A percentile compares a stretch with the other conserved stretches of the same genome.
Conservation (phyloP, 1,140 invertebrate species). For the Drosophila sturtevanti region DNA sequence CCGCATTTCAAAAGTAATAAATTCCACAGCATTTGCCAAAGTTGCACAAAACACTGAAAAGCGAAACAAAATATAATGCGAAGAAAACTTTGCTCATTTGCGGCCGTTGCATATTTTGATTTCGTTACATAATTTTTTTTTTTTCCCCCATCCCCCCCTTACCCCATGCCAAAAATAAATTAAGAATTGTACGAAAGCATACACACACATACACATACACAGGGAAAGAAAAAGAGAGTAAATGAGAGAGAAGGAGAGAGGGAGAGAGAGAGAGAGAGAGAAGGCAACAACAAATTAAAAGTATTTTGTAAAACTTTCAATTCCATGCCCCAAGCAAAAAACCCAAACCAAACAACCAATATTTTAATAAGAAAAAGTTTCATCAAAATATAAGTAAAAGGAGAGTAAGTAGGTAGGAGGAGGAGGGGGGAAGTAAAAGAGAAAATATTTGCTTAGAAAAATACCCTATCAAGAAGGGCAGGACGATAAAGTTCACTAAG, state of each 20-base stretch:
- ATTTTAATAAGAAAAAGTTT: constrained; percentile 44
- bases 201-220: constrained; percentile 27
- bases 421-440: neutral
- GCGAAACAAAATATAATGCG: constrained; percentile 21
- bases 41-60: constrained; percentile 32
- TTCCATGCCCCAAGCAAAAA: constrained; percentile 25
- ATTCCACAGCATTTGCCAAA: constrained; percentile 62
- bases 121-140: constrained; percentile 32
- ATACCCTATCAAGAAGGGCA: neutral
- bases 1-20: constrained; percentile 80
- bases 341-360: constrained; percentile 42
- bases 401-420: neutral
- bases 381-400: constrained; percentile 5
- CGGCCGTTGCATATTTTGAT: constrained; percentile 63
- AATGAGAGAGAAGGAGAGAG: neutral
- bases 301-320: constrained; percentile 50
- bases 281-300: constrained; percentile 41
- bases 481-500: neutral
- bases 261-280: constrained; percentile 11
- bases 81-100: constrained; percentile 77
- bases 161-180: constrained; percentile 52
- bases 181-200: constrained; percentile 45
- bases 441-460: constrained; percentile 1
- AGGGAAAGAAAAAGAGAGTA: constrained; percentile 8
- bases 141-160: neutral